Percentiles rank a stretch among this genome's conserved stretches.
Conservation (phyloP, 2,888 invertebrate species). For the Hoplodrina blanda region DNA sequence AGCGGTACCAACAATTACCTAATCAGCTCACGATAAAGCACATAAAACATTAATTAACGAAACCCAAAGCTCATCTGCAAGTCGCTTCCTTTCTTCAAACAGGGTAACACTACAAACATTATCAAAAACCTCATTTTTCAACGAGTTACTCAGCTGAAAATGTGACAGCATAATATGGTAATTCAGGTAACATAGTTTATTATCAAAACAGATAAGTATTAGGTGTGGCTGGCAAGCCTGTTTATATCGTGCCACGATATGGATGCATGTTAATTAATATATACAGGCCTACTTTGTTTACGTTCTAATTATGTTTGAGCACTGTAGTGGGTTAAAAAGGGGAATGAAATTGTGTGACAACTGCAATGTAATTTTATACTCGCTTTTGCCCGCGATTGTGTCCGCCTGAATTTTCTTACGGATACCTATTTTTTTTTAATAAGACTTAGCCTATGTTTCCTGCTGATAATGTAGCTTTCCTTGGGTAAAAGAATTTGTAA, state of each 20-base stretch:
- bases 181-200: constrained; percentile 67
- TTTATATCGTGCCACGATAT: constrained; percentile 68
- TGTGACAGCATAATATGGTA: constrained; percentile 65
- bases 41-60: not conserved
- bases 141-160: constrained; percentile 44
- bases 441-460: too few relatives aligned
- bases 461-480: too few relatives aligned
- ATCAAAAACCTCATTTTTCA: constrained; percentile 44
- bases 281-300: constrained; percentile 54
- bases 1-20: too few relatives aligned
- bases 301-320: constrained; percentile 38
- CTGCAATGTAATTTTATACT: not conserved
- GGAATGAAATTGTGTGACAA: constrained; percentile 20
- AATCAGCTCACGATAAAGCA: not conserved
- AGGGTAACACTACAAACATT: constrained; percentile 5
- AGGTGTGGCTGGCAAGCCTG: constrained; percentile 71
- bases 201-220: constrained; percentile 66
- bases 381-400: too few relatives aligned
- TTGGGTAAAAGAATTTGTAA: too few relatives aligned
- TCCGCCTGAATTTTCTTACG: too few relatives aligned
- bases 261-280: constrained; percentile 62
- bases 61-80: not conserved
- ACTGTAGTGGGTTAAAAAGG: constrained; percentile 13
- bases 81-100: not conserved
- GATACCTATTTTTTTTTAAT: too few relatives aligned